A percentile compares a stretch with the other conserved stretches of the same genome.
Evolutionary conservation across 2,113 vertebrate genomes (phyloP).

Genomic region (Chaetops frenatus): DNA sequence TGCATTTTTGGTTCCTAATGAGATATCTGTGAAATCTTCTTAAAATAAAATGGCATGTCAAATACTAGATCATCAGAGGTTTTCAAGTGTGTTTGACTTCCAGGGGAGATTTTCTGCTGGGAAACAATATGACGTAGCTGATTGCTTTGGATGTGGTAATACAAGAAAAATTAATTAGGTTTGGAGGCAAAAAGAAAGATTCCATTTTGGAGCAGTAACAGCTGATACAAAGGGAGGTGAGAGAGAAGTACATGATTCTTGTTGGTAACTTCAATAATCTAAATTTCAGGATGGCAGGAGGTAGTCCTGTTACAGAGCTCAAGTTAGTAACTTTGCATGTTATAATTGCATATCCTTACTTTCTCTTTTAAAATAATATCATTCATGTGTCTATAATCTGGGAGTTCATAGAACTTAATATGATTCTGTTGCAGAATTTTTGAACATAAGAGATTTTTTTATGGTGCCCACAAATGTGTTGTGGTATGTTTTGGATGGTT

Average conservation of each 20-base stretch:
- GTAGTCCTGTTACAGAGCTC: neutral
- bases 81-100: neutral
- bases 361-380: neutral
- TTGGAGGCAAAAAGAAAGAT: neutral
- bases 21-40: neutral
- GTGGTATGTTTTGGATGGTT: neutral
- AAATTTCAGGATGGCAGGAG: neutral
- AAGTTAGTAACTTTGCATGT: neutral
- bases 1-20: neutral
- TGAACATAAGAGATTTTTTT: neutral
- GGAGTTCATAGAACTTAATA: neutral
- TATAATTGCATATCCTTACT: neutral
- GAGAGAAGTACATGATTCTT: neutral
- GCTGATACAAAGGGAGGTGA: neutral
- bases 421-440: neutral
- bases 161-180: neutral
- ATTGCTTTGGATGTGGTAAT: neutral
- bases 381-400: neutral
- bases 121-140: neutral
- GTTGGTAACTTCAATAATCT: neutral
- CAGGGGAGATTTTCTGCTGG: neutral
- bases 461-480: accelerated
- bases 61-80: neutral
- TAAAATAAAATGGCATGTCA: neutral
- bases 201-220: neutral